Evolutionary conservation across 2,888 invertebrate species (phyloP), one percentile per base, ranked within the genome.

Genomic region (Ectropis crepuscularia): DNA sequence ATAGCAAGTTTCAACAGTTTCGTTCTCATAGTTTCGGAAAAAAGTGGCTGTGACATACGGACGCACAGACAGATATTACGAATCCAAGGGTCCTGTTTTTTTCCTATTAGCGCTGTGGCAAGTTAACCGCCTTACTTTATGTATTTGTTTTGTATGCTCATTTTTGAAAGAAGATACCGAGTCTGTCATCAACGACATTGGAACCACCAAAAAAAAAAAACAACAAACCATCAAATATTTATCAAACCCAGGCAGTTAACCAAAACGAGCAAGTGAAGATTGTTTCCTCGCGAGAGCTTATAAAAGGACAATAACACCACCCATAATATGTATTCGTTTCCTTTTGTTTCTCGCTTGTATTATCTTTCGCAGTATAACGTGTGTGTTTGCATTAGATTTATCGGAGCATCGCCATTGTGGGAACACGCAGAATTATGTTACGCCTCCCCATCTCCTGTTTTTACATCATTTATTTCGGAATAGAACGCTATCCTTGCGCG

Each of bases 341-440:
- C 69, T 65, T 79, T 79, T 79, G 79, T 80, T 80, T 75, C 57
- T 60, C 74, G 67, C 69, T 71, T 75, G 74, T 73, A 75, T 74
- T 78, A 77, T 77, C 74, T 71, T 54, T 9, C 11, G 38, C 43
- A 41, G 16, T 54, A 60, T 57, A 65, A 55, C 62, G 65, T 69
- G 75, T 76, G 74, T 80, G 82, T 87, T 86, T 85, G 80, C 82
- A 81, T 86, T 83, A 85, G 83, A 87, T 85, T 86, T 85, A 86
- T 82, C 76, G 72, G 61, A 70, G 72, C 79, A 69, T 75, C 76
- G 71, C 78, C 74, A 74, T 69, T 75, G 76, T 71, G 70, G 77
- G 77, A 77, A 82, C 79, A 82, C 76, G 72, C 77, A 77, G 83
- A 86, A 87, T 86, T 82, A 81, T 79, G 79, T 85, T 86, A 80